Evolutionary conservation across 92 coral and sea anemone genomes (phyloP).

Genomic region (Zoanthus gigantus): DNA sequence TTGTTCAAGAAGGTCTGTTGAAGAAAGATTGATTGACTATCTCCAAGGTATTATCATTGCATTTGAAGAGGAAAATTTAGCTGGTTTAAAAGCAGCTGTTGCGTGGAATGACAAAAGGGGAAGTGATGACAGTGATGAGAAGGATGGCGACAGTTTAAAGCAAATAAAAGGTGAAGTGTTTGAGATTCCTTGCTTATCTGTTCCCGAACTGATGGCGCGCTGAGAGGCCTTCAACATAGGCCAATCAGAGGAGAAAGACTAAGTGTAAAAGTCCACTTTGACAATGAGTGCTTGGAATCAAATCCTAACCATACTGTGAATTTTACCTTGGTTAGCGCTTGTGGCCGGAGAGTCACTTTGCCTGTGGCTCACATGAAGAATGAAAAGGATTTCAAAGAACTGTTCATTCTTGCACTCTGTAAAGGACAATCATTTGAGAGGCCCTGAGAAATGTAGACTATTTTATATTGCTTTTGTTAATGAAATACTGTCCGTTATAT

Average conservation of each 20-base stretch:
- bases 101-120: not conserved
- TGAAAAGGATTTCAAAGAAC: constrained; percentile 22
- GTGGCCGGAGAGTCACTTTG: constrained; percentile 40
- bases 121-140: not conserved
- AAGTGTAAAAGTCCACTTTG: constrained; percentile 11
- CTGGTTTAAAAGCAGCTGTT: not conserved
- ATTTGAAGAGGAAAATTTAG: not conserved
- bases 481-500: no score
- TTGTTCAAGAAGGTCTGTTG: not conserved
- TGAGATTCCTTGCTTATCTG: not conserved
- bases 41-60: constrained; percentile 6
- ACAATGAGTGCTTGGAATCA: constrained; percentile 50
- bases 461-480: no score
- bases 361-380: constrained; percentile 51
- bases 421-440: not conserved
- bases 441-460: no score
- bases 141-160: not conserved
- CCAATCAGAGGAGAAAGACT: not conserved
- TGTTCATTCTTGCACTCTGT: constrained; percentile 22
- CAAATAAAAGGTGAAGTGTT: not conserved
- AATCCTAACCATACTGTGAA: constrained; percentile 29
- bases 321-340: constrained; percentile 49
- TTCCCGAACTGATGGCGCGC: not conserved
- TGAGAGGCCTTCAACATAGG: not conserved
- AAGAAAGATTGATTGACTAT: constrained; percentile 12